These are phyloP conservation scores for Serranus cabrilla DNA, from an alignment of 2,797 vertebrate genomes.

Conservation along the genomic window DNA sequence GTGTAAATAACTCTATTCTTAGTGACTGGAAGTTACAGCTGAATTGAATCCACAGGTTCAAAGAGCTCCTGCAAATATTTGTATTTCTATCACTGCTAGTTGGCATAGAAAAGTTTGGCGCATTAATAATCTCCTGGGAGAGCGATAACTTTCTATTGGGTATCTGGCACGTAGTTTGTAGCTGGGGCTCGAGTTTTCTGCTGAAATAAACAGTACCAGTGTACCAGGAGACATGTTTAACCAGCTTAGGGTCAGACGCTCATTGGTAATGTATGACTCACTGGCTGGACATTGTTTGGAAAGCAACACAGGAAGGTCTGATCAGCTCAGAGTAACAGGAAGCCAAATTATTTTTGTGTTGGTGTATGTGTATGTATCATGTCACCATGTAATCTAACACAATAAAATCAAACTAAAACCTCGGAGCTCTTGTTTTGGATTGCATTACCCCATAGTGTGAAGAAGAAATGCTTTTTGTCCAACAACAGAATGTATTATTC, in stretches of 20 bases:
- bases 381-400: not conserved
- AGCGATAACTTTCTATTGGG: constrained; percentile 25
- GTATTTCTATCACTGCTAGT: constrained; percentile 23
- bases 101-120: constrained; percentile 47
- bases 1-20: constrained; percentile 59
- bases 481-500: constrained; percentile 26
- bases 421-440: not conserved
- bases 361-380: not conserved
- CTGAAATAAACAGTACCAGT: constrained; percentile 28
- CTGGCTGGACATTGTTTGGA: constrained; percentile 5
- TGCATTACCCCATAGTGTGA: not conserved
- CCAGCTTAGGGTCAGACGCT: constrained; percentile 30
- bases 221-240: constrained; percentile 11
- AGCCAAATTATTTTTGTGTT: not conserved
- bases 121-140: constrained; percentile 30
- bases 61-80: constrained; percentile 26
- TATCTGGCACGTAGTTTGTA: constrained; percentile 28
- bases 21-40: constrained; percentile 18
- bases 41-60: constrained; percentile 39
- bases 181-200: constrained; percentile 22
- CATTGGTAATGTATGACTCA: not conserved
- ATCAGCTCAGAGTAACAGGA: constrained; percentile 28
- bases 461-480: not conserved
- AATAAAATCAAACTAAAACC: not conserved
- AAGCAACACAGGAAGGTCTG: constrained; percentile 24